These are phyloP conservation scores for Ganaspis sp. DNA, from an alignment of 1,140 invertebrate genomes.

Conservation along the genomic window DNA sequence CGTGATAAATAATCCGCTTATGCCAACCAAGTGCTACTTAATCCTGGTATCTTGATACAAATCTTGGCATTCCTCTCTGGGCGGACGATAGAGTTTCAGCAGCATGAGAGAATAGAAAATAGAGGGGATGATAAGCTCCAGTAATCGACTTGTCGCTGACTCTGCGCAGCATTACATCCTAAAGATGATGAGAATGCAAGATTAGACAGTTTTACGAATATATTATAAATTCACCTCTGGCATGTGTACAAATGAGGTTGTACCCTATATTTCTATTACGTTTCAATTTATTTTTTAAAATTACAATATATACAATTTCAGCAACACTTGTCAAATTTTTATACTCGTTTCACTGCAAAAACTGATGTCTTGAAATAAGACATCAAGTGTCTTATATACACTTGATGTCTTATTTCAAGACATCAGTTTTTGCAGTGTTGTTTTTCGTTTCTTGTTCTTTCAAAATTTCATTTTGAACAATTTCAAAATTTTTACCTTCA, in stretches of 20 bases:
- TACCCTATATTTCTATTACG: too few species aligned
- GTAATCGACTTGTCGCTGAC: conserved; percentile 31
- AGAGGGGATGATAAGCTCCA: conserved; percentile 21
- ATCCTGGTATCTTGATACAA: conserved; percentile 24
- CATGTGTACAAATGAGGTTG: background rate
- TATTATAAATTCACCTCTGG: background rate
- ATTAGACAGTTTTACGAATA: conserved; percentile 3
- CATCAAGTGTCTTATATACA: too few species aligned
- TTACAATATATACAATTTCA: too few species aligned
- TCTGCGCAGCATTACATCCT: background rate
- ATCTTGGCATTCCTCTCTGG: conserved; percentile 11
- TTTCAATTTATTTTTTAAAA: too few species aligned
- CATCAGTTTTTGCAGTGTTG: too few species aligned
- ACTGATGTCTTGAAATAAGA: too few species aligned
- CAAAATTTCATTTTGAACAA: too few species aligned
- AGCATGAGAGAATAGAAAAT: conserved; percentile 7
- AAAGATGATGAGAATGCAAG: conserved; percentile 16
- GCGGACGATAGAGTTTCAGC: conserved; percentile 19
- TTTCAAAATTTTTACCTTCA: too few species aligned
- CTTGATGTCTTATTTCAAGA: too few species aligned
- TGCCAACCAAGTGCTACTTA: conserved; percentile 21
- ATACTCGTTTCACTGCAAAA: too few species aligned
- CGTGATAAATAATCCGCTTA: conserved; percentile 26
- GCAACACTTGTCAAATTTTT: too few species aligned
- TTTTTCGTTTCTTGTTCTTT: too few species aligned